phyloP scores from a whole-genome alignment of 2,797 vertebrate genomes.

The Pogonophryne albipinna region DNA sequence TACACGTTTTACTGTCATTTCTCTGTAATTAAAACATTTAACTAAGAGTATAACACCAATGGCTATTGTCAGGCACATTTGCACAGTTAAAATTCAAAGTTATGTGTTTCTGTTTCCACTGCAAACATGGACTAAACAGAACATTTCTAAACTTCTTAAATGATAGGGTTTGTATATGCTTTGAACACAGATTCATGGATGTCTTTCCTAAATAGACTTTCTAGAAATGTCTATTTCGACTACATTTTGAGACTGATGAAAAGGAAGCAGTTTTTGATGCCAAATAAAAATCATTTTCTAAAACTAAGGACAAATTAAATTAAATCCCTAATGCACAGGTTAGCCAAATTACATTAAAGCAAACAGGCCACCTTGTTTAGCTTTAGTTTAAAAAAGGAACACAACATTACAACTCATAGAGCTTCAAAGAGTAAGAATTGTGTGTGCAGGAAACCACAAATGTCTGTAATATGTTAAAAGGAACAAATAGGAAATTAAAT shows the following conservation, averaged over 20 bases:
- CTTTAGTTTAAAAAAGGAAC: conserved; percentile 1
- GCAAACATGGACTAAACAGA: too few species aligned
- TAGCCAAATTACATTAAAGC: background rate
- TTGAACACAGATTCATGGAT: background rate
- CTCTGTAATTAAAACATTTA: background rate
- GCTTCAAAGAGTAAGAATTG: conserved; percentile 6
- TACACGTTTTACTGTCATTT: background rate
- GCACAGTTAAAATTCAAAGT: background rate
- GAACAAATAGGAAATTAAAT: background rate
- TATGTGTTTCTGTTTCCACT: background rate
- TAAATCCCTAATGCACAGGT: background rate
- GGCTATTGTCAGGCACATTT: background rate
- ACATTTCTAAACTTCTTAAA: background rate
- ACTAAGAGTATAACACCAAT: background rate
- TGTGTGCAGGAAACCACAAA: background rate
- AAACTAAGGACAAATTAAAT: background rate
- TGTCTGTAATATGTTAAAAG: background rate
- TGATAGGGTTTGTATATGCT: background rate
- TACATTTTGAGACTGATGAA: background rate
- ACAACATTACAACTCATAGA: background rate
- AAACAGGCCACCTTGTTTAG: background rate
- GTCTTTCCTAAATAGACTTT: background rate
- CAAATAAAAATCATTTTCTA: too few species aligned
- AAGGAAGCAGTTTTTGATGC: background rate
- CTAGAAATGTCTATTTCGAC: background rate